These are phyloP conservation scores for Circaetus gallicus DNA, from an alignment of 2,113 vertebrate genomes.

Conservation along the genomic window DNA sequence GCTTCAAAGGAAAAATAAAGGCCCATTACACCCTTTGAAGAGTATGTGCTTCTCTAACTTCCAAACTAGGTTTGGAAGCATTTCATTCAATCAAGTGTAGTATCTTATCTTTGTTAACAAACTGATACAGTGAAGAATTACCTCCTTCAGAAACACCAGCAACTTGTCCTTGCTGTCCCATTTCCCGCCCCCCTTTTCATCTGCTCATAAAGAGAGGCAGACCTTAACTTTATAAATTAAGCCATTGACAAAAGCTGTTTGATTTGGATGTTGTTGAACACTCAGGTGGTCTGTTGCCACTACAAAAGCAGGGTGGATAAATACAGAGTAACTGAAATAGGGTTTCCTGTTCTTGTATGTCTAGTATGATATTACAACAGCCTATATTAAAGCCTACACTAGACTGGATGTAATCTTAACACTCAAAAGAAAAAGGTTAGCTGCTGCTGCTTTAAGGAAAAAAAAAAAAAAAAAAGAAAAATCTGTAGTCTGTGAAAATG, in stretches of 20 bases:
- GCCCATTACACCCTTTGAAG: not conserved
- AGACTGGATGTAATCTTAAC: not conserved
- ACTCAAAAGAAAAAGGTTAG: not conserved
- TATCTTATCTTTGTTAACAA: slow-evolving; percentile 94
- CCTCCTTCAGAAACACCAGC: slow-evolving; percentile 85
- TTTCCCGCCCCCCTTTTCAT: not conserved
- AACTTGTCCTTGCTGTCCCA: not conserved
- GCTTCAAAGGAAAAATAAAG: slow-evolving; percentile 64
- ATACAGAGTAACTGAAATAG: not conserved
- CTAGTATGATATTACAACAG: accelerated
- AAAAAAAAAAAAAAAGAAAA: not conserved
- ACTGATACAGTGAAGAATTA: slow-evolving; percentile 85
- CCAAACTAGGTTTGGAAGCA: slow-evolving; percentile 76
- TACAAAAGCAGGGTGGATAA: not conserved
- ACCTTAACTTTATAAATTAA: not conserved
- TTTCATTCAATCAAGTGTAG: slow-evolving; percentile 84
- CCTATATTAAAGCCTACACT: not conserved
- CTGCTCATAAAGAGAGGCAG: not conserved
- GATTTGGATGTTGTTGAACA: slow-evolving; percentile 51
- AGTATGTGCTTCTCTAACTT: slow-evolving; percentile 75
- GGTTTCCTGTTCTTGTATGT: not conserved
- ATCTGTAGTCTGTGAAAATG: not conserved
- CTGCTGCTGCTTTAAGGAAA: not conserved
- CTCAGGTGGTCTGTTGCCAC: not conserved
- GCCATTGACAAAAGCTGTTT: not conserved